Conservation (phyloP, 2,113 vertebrate genomes). For the Nothobranchius furzeri region DNA sequence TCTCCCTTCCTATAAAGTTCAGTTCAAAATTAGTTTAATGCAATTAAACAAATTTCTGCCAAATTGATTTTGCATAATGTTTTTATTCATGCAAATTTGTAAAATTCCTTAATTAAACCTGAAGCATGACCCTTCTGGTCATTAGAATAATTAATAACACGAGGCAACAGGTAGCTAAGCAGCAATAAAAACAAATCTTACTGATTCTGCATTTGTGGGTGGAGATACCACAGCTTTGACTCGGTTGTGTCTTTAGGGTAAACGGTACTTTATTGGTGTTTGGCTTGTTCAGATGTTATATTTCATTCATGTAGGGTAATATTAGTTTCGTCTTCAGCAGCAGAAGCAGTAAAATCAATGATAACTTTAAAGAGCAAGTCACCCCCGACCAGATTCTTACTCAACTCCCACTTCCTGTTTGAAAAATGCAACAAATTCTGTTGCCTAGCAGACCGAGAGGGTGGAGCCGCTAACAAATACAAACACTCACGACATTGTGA, state of each 20-base stretch:
- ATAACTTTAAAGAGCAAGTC: no score
- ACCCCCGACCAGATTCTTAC: no score
- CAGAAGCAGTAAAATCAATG: not conserved
- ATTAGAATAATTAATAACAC: slow-evolving; percentile 3
- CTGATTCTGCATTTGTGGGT: not conserved
- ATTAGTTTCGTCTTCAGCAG: not conserved
- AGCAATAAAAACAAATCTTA: slow-evolving; percentile 1
- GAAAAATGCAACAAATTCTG: no score
- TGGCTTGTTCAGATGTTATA: not conserved
- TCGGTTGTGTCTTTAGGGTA: not conserved
- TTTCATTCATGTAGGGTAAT: not conserved
- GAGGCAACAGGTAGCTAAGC: not conserved
- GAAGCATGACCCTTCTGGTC: not conserved
- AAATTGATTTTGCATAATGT: not conserved
- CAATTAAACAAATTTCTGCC: not conserved
- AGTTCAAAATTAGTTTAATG: not conserved
- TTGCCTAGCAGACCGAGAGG: no score
- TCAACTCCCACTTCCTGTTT: no score
- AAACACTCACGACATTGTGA: no score
- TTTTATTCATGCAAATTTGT: not conserved
- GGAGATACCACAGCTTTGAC: not conserved
- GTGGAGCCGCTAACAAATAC: no score
- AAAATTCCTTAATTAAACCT: not conserved
- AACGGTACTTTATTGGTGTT: not conserved
- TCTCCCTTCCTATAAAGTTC: not conserved